Percentiles rank a stretch among this genome's conserved stretches.
Evolutionary conservation across 2,113 vertebrate species (phyloP).

Genomic region (Elephantulus edwardii): DNA sequence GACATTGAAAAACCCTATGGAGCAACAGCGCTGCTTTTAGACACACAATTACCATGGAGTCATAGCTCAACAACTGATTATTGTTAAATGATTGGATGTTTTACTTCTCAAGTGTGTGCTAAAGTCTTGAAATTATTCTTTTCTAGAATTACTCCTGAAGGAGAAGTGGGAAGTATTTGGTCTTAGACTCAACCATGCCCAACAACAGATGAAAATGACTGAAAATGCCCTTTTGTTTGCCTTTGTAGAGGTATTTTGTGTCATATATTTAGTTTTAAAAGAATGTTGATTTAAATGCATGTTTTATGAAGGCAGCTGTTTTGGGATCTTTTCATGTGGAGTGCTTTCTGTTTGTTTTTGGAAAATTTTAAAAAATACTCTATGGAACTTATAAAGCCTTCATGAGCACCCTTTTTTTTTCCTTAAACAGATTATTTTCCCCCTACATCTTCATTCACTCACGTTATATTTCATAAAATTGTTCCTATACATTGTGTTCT

Average conservation of each 20-base stretch:
- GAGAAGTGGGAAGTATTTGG: conserved; percentile 94
- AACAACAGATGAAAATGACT: conserved; percentile 95
- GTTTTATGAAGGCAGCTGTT: not conserved
- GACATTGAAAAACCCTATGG: not conserved
- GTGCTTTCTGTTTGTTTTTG: not conserved
- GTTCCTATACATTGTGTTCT: too few species aligned
- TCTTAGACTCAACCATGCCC: conserved; percentile 91
- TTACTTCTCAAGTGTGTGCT: not conserved
- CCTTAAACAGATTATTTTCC: not conserved
- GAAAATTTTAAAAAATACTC: not conserved
- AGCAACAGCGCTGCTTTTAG: not conserved
- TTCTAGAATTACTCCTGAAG: conserved; percentile 88
- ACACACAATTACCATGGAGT: not conserved
- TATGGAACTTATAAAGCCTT: not conserved
- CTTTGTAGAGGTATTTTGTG: conserved; percentile 94
- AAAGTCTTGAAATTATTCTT: conserved; percentile 40
- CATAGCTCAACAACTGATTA: not conserved
- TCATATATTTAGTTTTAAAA: not conserved
- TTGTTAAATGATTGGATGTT: not conserved
- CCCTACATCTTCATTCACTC: too few species aligned
- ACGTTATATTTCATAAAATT: too few species aligned
- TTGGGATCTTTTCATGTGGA: not conserved
- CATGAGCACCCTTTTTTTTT: not conserved
- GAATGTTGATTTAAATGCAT: not conserved
- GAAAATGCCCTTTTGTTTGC: conserved; percentile 94